These are phyloP conservation scores for Phaonia tiefii DNA, from an alignment of 2,888 invertebrate genomes.

Conservation along the genomic window DNA sequence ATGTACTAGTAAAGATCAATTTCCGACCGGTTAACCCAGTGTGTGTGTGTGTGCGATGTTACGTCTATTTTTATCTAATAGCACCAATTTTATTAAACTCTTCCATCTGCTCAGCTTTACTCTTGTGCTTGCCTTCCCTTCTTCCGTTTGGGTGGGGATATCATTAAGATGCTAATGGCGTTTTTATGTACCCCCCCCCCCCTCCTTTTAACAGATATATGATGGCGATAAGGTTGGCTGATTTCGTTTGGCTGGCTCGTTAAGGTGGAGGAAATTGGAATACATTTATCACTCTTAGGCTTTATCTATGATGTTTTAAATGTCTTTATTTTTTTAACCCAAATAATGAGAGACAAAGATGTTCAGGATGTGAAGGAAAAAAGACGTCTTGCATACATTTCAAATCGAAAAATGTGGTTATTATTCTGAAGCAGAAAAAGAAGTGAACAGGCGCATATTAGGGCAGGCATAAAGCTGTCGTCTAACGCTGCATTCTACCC, in stretches of 20 bases:
- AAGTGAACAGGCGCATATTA: too few relatives aligned
- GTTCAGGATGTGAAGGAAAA: too few relatives aligned
- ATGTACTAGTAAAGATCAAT: slow-evolving; percentile 20
- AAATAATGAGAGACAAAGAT: too few relatives aligned
- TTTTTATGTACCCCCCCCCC: slow-evolving; percentile 12
- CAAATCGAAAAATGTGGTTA: too few relatives aligned
- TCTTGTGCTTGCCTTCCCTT: background rate
- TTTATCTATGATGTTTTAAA: slow-evolving; percentile 56
- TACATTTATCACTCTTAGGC: slow-evolving; percentile 8
- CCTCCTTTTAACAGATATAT: slow-evolving; percentile 19
- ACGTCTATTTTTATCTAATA: slow-evolving; percentile 26
- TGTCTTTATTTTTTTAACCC: too few relatives aligned
- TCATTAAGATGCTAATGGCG: slow-evolving; percentile 41
- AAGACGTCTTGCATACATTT: too few relatives aligned
- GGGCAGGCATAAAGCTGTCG: too few relatives aligned
- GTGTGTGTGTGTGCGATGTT: background rate
- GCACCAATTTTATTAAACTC: slow-evolving; percentile 18
- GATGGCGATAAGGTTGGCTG: slow-evolving; percentile 24
- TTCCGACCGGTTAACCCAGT: background rate
- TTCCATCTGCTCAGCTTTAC: too few relatives aligned
- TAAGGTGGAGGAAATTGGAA: background rate
- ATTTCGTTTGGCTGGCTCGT: slow-evolving; percentile 22
- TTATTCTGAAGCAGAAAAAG: too few relatives aligned
- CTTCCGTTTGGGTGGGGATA: background rate
- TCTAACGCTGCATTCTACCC: too few relatives aligned